Conservation (phyloP, 2,888 invertebrate species). For the Myopa tessellatipennis region DNA sequence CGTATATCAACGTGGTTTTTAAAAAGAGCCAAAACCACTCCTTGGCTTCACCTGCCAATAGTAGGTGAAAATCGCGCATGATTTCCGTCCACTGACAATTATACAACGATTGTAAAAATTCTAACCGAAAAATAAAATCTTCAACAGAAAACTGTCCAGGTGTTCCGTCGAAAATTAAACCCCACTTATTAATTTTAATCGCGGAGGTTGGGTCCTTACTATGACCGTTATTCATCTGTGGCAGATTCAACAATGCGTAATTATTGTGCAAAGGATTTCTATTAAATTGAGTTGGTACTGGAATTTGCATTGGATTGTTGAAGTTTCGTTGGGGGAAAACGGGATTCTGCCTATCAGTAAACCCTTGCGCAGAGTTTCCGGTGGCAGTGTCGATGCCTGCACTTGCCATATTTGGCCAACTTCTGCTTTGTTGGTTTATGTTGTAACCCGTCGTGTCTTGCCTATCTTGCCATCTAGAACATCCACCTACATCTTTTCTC, state of each 20-base stretch:
- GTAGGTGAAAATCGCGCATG: slow-evolving; percentile 14
- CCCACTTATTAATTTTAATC: slow-evolving; percentile 1
- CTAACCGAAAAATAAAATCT: slow-evolving; percentile 11
- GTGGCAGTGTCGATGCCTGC: background rate
- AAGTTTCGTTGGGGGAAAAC: no score
- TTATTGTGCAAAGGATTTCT: background rate
- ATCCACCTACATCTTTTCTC: background rate
- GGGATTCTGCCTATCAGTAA: background rate
- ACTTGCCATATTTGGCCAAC: no score
- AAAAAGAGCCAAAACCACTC: slow-evolving; percentile 15
- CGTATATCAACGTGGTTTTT: background rate
- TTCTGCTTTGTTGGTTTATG: background rate
- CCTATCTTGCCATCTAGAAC: background rate
- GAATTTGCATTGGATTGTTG: background rate
- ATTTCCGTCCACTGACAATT: background rate
- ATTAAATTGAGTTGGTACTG: background rate
- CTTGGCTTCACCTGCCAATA: no score
- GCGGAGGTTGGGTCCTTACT: background rate
- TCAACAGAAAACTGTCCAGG: background rate
- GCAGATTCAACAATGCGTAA: background rate
- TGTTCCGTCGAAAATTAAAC: background rate
- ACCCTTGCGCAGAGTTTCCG: background rate
- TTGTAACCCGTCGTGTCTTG: background rate
- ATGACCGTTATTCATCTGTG: background rate
- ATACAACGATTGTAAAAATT: background rate